phyloP scores from a whole-genome alignment of 2,113 vertebrate species.

The Poeciliopsis occidentalis region DNA sequence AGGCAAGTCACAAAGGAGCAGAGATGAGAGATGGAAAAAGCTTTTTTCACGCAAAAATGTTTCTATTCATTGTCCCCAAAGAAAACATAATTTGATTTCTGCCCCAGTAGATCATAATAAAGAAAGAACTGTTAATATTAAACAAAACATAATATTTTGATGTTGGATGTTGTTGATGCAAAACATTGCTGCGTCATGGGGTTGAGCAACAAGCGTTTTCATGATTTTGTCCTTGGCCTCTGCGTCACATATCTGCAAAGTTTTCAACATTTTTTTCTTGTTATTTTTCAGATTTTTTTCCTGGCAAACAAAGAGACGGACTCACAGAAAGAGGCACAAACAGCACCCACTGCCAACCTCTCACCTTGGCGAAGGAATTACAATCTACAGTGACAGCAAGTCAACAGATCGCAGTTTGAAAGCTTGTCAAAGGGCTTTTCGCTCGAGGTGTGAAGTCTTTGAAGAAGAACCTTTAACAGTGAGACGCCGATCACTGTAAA shows the following conservation, averaged over 20 bases:
- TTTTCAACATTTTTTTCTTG: neutral
- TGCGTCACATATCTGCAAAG: neutral
- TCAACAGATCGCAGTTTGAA: constrained; percentile 4
- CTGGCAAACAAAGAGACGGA: constrained; percentile 1
- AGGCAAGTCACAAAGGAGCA: neutral
- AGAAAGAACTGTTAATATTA: too few species aligned
- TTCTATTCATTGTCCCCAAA: too few species aligned
- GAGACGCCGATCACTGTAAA: neutral
- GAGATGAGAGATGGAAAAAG: too few species aligned
- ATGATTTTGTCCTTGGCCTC: neutral
- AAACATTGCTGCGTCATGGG: neutral
- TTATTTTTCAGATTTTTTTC: neutral
- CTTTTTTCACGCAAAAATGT: too few species aligned
- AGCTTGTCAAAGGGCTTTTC: neutral
- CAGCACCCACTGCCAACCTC: neutral
- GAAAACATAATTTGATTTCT: neutral
- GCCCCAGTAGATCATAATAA: neutral
- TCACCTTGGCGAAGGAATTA: constrained; percentile 2
- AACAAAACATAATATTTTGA: too few species aligned
- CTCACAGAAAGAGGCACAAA: neutral
- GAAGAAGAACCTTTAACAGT: neutral
- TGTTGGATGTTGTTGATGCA: too few species aligned
- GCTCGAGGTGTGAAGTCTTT: neutral
- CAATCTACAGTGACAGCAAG: constrained; percentile 7
- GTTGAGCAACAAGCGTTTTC: neutral